Evolutionary conservation across 2,797 vertebrate genomes (phyloP).

Genomic region (Acanthiza pusilla): DNA sequence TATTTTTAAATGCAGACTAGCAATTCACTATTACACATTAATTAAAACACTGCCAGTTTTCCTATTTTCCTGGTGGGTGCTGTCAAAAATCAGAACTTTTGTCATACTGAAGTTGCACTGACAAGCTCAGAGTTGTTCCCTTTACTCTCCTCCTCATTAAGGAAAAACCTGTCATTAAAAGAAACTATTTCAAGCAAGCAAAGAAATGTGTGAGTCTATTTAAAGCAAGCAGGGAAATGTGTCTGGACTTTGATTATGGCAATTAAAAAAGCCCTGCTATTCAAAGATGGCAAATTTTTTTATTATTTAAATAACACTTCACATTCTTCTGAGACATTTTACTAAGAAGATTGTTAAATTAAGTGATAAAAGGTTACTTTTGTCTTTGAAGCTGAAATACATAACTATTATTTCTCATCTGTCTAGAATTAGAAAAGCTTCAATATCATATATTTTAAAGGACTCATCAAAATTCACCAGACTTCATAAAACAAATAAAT

Average conservation of each 20-base stretch:
- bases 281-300: constrained; percentile 45
- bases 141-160: constrained; percentile 14
- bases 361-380: constrained; percentile 73
- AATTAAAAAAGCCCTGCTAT: constrained; percentile 58
- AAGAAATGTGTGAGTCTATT: constrained; percentile 18
- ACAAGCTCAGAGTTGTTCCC: neutral
- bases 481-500: constrained; percentile 63
- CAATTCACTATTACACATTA: neutral
- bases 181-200: constrained; percentile 36
- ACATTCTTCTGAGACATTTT: constrained; percentile 57
- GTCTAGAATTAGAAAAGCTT: constrained; percentile 61
- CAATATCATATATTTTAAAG: constrained; percentile 47
- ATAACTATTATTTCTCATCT: constrained; percentile 69
- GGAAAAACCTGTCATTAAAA: constrained; percentile 41
- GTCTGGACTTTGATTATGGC: constrained; percentile 66
- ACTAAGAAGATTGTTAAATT: constrained; percentile 57
- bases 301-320: constrained; percentile 67
- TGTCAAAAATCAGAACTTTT: constrained; percentile 5
- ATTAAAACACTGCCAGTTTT: neutral
- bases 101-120: neutral
- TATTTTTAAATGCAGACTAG: neutral
- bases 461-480: constrained; percentile 69
- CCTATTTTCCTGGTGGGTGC: neutral
- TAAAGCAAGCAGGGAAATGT: constrained; percentile 40
- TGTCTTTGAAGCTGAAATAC: constrained; percentile 69